These are phyloP conservation scores for Chromoteleia sp. DNA, from an alignment of 2,888 invertebrate genomes.

Conservation along the genomic window DNA sequence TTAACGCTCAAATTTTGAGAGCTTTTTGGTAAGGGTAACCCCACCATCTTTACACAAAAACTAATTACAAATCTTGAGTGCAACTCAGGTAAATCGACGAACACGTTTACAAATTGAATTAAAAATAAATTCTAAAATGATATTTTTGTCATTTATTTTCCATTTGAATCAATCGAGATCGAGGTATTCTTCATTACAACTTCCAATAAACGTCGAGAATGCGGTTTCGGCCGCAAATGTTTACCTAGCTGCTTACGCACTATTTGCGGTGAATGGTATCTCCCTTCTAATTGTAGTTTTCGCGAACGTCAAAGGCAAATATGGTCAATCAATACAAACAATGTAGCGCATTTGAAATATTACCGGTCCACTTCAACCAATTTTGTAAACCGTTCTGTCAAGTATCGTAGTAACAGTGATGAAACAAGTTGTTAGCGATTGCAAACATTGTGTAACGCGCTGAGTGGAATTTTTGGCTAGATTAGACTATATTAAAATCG, in stretches of 20 bases:
- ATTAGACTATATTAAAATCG: conserved; percentile 13
- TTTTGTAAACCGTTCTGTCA: conserved; percentile 38
- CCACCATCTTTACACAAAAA: too few relatives aligned
- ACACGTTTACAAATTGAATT: too few relatives aligned
- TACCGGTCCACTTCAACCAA: conserved; percentile 32
- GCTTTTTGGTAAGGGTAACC: too few relatives aligned
- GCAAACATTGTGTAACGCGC: conserved; percentile 14
- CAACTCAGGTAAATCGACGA: too few relatives aligned
- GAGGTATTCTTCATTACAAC: conserved; percentile 10
- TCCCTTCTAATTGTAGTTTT: conserved; percentile 27
- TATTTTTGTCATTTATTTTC: not conserved
- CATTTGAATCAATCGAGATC: not conserved
- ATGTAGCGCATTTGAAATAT: conserved; percentile 33
- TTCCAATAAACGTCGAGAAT: not conserved
- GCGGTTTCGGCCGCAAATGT: conserved; percentile 16
- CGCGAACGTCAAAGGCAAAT: conserved; percentile 46
- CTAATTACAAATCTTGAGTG: too few relatives aligned
- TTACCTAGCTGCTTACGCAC: conserved; percentile 34
- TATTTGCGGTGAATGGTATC: conserved; percentile 24
- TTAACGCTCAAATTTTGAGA: too few relatives aligned
- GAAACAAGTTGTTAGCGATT: conserved; percentile 36
- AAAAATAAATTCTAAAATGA: too few relatives aligned
- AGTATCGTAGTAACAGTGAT: conserved; percentile 19
- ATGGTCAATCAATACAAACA: conserved; percentile 46
- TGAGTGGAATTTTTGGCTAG: conserved; percentile 15